Percentiles rank a stretch among this genome's conserved stretches.
Evolutionary conservation across 2,113 vertebrate genomes (phyloP).

Genomic region (Aldabrachelys gigantea): DNA sequence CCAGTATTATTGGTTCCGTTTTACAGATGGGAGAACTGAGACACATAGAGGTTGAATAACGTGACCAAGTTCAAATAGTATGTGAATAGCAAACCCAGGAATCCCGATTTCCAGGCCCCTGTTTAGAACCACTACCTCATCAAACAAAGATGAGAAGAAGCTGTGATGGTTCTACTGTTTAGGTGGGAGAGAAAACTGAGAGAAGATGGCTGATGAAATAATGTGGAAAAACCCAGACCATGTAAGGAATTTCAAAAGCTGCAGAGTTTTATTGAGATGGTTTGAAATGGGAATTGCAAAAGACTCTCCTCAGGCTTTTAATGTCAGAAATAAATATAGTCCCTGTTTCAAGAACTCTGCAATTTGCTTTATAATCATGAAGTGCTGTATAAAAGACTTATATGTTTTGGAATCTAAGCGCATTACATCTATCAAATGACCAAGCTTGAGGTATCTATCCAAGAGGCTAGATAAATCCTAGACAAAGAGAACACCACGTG

Average conservation of each 20-base stretch:
- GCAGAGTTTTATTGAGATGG: not conserved
- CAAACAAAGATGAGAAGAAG: not conserved
- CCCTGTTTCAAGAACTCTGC: conserved; percentile 38
- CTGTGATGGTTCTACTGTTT: not conserved
- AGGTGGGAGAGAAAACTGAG: not conserved
- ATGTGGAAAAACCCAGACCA: not conserved
- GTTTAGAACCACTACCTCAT: not conserved
- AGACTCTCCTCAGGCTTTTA: conserved; percentile 18
- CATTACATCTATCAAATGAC: conserved; percentile 58
- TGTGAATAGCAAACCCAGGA: not conserved
- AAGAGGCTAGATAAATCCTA: conserved; percentile 54
- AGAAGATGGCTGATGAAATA: not conserved
- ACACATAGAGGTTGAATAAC: not conserved
- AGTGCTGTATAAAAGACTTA: not conserved
- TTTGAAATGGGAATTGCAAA: not conserved
- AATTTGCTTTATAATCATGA: not conserved
- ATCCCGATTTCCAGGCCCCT: not conserved
- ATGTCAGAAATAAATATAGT: conserved; percentile 20
- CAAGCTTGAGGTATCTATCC: conserved; percentile 66
- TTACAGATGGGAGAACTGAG: not conserved
- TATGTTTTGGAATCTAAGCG: conserved; percentile 62
- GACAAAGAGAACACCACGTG: conserved; percentile 64
- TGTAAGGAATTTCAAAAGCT: not conserved
- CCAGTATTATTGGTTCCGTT: not conserved
- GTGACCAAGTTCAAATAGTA: not conserved